Base-by-base conservation (phyloP, 1,140 invertebrate genomes). In the Hyles euphorbiae region DNA sequence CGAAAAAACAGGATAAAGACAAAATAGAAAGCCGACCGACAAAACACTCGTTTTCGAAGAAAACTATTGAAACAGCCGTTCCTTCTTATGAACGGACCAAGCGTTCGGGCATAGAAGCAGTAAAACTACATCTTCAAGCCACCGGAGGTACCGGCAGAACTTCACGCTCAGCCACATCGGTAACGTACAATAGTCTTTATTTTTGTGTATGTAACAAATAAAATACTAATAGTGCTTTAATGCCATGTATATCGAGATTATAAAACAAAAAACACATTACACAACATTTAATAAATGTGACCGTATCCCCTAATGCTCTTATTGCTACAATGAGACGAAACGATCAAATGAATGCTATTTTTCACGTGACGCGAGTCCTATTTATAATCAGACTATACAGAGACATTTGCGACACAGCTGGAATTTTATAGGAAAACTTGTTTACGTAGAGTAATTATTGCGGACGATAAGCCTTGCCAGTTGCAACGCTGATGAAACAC, bases 91-190 rank as follows among this genome's bases (percentile, higher is more conserved):
- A 67, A 2, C 70, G 74, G 5, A 57, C 56, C 3, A 88, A 88
- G 60, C 64, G 86, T 34, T 87, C 86, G 0, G 86, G 86, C 3
- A 57, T 87, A 40, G 83, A 85, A 4, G 86, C 86, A n/a, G 86
- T 88, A 4, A 87, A 86, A 47, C 61, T 88, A 32, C 81, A 88
- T 60, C 65, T 88, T 43, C 47, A 85, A 56, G 61, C 64, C 34
- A 86, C 83, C 3, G 84, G 84, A 11, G 67, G 73, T 43, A 84
- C 76, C 4, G 86, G 86, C 22, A 76, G 86, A 53, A 74, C 78
- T 6, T 88, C 86, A 7, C 73, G 86, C 50, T 88, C 86, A 43
- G 86, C 86, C 7, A 84, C 82, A 51, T 56, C 86, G 67, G 86
- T 88, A 81, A 75, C 22, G 40, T 45, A 22, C 32, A 46, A 54